Evolutionary conservation across 2,888 invertebrate species (phyloP), one percentile per base, ranked within the genome.

Genomic region (Nesidiocoris tenuis): DNA sequence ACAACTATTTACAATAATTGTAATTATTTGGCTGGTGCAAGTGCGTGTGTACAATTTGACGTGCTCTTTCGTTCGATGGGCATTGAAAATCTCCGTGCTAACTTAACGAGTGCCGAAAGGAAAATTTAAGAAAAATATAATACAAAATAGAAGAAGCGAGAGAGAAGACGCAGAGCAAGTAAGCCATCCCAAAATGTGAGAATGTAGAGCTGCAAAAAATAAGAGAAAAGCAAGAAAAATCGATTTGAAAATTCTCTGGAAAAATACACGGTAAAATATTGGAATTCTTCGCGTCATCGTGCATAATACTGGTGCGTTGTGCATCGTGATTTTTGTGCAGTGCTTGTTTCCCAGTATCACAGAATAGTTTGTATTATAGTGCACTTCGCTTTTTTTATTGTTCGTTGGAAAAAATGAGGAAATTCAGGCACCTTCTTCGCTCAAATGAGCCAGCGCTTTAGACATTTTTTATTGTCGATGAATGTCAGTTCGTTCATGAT

Each of bases 81-180:
- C 59, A 5, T 59, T 59, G 65, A 19, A 67, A 67, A 18, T 67
- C 54, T 18, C 17, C 19, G 55, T 54, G 55, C 56, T 19, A 70
- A 70, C 57, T 24, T 68, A 70, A 70, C 70, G 25, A 70, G 70
- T 70, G 70, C 70, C 70, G 57, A 57, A 24, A 59, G 59, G 24
- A 54, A 59, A 57, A 59, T 17, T 7, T 16, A 63, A 63, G 21
- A 9, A 19, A 12, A 2, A 21, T n/a, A 63, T 17, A 19, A 63
- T 39, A 12, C 5, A 39, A 39, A 12, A 39, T 39, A 12, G 39
- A 39, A 39, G 39, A 39, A 39, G n/a, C n/a, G n/a, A n/a, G n/a
- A 39, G 39, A 39, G 22, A 12, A 18, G 63, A 21, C 21, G 22
- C n/a, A 16, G 22, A 16, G 19, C 18, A 21, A 63, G 5, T 18